Evolutionary conservation across 2,888 invertebrate species (phyloP).

Genomic region (Psylliodes chrysocephalus): DNA sequence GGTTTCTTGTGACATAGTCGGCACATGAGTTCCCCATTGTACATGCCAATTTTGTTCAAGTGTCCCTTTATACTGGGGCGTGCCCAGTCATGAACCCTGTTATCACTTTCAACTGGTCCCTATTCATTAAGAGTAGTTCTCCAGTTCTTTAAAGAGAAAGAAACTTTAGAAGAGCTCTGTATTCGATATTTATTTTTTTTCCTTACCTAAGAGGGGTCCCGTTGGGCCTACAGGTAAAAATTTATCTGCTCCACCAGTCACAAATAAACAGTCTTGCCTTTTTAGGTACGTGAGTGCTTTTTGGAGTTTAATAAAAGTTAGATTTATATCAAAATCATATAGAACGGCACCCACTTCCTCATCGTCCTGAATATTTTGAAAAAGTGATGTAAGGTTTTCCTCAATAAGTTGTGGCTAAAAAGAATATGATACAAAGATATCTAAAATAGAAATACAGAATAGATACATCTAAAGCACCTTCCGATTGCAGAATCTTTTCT

Average conservation of each 20-base stretch:
- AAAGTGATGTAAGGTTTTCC: neutral
- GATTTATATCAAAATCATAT: constrained; percentile 66
- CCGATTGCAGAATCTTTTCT: too few species aligned
- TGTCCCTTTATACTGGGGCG: too few species aligned
- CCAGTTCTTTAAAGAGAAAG: too few species aligned
- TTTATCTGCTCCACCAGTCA: constrained; percentile 67
- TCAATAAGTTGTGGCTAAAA: constrained; percentile 25
- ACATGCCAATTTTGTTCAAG: too few species aligned
- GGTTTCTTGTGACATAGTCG: too few species aligned
- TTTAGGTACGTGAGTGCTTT: constrained; percentile 65
- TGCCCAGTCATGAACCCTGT: too few species aligned
- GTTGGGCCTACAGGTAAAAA: constrained; percentile 56
- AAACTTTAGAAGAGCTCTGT: neutral
- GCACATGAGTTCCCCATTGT: too few species aligned
- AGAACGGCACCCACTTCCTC: constrained; percentile 69
- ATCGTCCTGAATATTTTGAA: constrained; percentile 58
- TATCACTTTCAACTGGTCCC: too few species aligned
- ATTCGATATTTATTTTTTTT: neutral
- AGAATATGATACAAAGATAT: too few species aligned
- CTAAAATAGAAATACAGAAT: too few species aligned
- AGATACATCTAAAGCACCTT: too few species aligned
- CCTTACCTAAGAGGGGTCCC: constrained; percentile 33
- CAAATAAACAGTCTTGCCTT: constrained; percentile 66
- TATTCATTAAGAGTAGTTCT: too few species aligned
- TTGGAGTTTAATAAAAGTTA: constrained; percentile 67